phyloP scores from a whole-genome alignment of 2,113 vertebrate species.

The Reinhardtius hippoglossoides region DNA sequence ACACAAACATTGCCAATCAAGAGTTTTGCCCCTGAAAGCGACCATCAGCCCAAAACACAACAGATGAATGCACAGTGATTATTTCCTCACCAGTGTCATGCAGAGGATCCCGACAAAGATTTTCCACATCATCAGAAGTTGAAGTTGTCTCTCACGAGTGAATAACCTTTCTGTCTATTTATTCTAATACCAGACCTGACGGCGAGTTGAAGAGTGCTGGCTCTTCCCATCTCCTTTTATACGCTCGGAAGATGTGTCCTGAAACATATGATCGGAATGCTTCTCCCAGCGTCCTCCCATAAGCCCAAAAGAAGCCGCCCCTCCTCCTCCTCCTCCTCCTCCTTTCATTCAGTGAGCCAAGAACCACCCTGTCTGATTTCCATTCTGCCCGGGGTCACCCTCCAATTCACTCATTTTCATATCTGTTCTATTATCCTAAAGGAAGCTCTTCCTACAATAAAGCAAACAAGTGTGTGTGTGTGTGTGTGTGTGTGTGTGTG shows the following conservation, averaged over 20 bases:
- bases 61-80: not conserved
- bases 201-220: not conserved
- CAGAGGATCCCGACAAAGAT: conserved; percentile 48
- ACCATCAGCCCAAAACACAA: not conserved
- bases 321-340: conserved; percentile 3
- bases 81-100: conserved; percentile 67
- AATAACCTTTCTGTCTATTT: not conserved
- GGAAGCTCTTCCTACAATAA: too few relatives aligned
- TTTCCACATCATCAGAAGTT: conserved; percentile 68
- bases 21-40: not conserved
- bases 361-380: conserved; percentile 83
- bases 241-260: conserved; percentile 85
- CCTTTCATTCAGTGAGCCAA: conserved; percentile 65
- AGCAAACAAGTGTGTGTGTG: too few relatives aligned
- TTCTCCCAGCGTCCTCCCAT: conserved; percentile 84
- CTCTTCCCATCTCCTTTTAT: conserved; percentile 71
- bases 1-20: conserved; percentile 1
- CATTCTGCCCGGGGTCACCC: conserved; percentile 8
- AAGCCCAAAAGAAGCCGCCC: conserved; percentile 49
- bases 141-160: conserved; percentile 11
- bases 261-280: conserved; percentile 90
- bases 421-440: conserved; percentile 13
- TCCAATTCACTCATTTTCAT: conserved; percentile 21
- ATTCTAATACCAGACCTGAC: conserved; percentile 22
- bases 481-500: too few relatives aligned